Evolutionary conservation across 2,888 invertebrate genomes (phyloP).

Genomic region (Cryptosula pallasiana): DNA sequence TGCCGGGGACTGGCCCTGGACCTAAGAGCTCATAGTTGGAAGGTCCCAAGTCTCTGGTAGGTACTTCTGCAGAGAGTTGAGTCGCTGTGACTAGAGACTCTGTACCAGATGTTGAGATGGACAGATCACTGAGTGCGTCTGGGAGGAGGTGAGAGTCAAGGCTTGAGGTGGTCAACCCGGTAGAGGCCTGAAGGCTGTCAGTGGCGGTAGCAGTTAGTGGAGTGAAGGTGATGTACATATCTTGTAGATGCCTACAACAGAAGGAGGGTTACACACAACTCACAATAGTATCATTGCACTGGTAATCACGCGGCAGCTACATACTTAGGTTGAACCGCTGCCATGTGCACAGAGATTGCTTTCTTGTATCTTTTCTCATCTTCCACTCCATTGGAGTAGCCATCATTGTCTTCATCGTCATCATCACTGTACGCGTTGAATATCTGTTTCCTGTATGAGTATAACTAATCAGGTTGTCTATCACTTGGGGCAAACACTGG

Average conservation of each 20-base stretch:
- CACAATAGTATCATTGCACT: no score
- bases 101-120: neutral
- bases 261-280: no score
- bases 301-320: no score
- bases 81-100: neutral
- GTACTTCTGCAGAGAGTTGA: neutral
- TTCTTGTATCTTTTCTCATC: neutral
- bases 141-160: neutral
- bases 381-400: neutral
- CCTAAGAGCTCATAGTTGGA: neutral
- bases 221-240: slow-evolving; percentile 15
- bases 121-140: slow-evolving; percentile 17
- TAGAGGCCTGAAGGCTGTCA: neutral
- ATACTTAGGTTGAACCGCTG: slow-evolving; percentile 16
- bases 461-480: no score
- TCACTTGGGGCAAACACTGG: no score
- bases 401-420: slow-evolving; percentile 19
- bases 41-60: neutral
- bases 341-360: neutral
- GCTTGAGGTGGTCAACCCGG: neutral
- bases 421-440: slow-evolving; percentile 17
- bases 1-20: no score
- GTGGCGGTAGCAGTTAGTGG: neutral
- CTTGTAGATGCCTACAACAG: slow-evolving; percentile 6
- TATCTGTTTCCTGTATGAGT: slow-evolving; percentile 9